phyloP scores from a whole-genome alignment of 2,113 vertebrate genomes.

The Podocnemis expansa region DNA sequence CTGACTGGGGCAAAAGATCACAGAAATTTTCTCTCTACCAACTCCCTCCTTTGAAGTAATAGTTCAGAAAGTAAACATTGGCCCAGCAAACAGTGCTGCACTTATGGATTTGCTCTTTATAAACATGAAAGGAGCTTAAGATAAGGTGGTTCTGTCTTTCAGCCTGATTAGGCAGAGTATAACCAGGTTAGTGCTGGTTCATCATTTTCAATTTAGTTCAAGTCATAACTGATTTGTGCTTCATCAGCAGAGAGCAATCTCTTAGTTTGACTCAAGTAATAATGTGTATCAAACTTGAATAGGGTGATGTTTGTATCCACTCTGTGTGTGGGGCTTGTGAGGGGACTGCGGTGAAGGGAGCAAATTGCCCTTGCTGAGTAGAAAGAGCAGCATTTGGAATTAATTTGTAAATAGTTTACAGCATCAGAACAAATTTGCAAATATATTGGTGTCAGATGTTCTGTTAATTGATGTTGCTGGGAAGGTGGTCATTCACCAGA shows the following conservation, averaged over 20 bases:
- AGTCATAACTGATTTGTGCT: background rate
- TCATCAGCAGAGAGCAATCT: conserved; percentile 32
- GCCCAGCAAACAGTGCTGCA: background rate
- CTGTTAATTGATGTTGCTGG: background rate
- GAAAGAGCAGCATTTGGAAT: background rate
- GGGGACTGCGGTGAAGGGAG: background rate
- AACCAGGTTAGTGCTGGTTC: background rate
- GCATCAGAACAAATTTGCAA: background rate
- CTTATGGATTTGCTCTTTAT: background rate
- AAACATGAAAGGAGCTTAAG: background rate
- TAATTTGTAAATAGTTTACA: background rate
- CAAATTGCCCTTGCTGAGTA: background rate
- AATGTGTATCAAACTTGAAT: conserved; percentile 41
- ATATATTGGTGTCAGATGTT: background rate
- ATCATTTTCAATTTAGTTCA: conserved; percentile 6
- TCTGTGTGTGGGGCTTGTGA: background rate
- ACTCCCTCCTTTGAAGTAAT: background rate
- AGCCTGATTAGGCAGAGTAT: background rate
- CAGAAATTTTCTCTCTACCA: background rate
- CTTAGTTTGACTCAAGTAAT: conserved; percentile 46
- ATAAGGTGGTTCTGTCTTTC: background rate
- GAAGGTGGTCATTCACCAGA: background rate
- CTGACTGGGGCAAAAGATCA: background rate
- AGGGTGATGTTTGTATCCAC: conserved; percentile 42
- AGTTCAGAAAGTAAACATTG: background rate